phyloP scores from a whole-genome alignment of 2,797 vertebrate genomes.

The Lagodon rhomboides region DNA sequence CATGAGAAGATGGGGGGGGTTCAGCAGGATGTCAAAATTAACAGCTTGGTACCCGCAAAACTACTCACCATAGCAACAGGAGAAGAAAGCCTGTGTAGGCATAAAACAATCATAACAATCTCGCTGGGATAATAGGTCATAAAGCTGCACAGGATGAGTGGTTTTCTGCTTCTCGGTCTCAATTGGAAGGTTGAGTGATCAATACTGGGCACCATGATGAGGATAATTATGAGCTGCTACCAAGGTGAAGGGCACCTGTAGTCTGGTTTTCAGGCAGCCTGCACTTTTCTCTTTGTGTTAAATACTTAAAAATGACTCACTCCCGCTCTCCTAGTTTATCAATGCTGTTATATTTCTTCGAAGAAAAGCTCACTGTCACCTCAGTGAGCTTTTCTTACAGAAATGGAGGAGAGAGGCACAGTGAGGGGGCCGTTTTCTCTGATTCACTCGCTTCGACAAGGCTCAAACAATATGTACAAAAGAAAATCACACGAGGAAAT shows the following conservation, averaged over 20 bases:
- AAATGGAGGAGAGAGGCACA: not conserved
- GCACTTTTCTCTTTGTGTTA: not conserved
- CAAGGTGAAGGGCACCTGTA: not conserved
- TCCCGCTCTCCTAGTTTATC: constrained; percentile 15
- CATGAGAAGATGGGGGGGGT: constrained; percentile 28
- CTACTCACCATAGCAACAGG: constrained; percentile 72
- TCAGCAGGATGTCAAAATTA: constrained; percentile 52
- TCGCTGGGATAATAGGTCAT: constrained; percentile 32
- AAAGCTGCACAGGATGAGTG: constrained; percentile 27
- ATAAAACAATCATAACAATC: constrained; percentile 51
- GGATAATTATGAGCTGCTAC: constrained; percentile 29
- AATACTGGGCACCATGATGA: constrained; percentile 33
- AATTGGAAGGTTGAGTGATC: constrained; percentile 46
- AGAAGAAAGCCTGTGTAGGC: constrained; percentile 26
- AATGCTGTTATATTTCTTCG: not conserved
- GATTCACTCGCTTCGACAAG: not conserved
- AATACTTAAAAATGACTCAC: too few species aligned
- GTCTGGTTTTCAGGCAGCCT: not conserved
- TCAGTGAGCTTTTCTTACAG: not conserved
- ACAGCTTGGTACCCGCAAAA: constrained; percentile 59
- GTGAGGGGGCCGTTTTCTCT: not conserved
- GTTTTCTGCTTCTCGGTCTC: constrained; percentile 39
- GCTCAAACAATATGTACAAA: too few species aligned
- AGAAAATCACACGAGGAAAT: too few species aligned
- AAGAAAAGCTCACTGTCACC: too few species aligned